A percentile compares a stretch with the other conserved stretches of the same genome.
phyloP scores from a whole-genome alignment of 2,113 vertebrate species.

The mouse (Mus musculus) region GRCm39 chr6:92133001-92133500 shows the following conservation, averaged over 20 bases:
- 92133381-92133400: neutral
- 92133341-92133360: neutral
- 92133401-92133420: neutral
- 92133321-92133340: neutral
- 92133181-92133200: neutral
- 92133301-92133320: neutral
- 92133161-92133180: neutral
- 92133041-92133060: neutral
- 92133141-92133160: neutral
- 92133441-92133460: neutral
- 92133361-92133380: neutral
- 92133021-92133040: neutral
- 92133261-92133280: neutral
- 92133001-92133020: neutral
- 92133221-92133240: neutral
- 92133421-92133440: constrained; percentile 13
- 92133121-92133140: neutral
- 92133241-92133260: neutral
- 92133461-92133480: neutral
- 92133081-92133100: neutral
- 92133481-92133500: neutral
- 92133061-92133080: neutral
- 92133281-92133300: neutral
- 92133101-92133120: neutral
- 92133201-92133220: neutral